Conservation (phyloP, 1,140 invertebrate genomes). For the Cepaea nemoralis region DNA sequence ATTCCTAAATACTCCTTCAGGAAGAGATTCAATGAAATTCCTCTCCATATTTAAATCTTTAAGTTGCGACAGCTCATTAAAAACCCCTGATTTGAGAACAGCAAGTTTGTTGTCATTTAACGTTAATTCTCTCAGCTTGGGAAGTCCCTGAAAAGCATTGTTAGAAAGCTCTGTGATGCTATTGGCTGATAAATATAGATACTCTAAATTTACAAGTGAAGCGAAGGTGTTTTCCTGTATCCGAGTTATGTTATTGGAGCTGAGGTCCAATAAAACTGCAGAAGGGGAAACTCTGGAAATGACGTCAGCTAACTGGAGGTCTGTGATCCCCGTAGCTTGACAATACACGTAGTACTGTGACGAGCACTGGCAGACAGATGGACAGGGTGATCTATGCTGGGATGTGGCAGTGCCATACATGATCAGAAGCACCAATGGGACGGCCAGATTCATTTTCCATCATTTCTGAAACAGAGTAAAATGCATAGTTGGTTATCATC, state of each 20-base stretch:
- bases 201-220: slow-evolving; percentile 42
- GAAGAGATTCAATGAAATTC: slow-evolving; percentile 42
- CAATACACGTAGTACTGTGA: slow-evolving; percentile 52
- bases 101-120: slow-evolving; percentile 42
- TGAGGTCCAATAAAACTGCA: slow-evolving; percentile 48
- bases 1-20: slow-evolving; percentile 40
- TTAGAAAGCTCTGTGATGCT: slow-evolving; percentile 28
- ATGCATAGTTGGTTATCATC: no score
- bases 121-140: slow-evolving; percentile 41
- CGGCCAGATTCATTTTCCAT: slow-evolving; percentile 21
- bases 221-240: slow-evolving; percentile 32
- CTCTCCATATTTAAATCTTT: slow-evolving; percentile 43
- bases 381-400: slow-evolving; percentile 26
- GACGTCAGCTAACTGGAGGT: slow-evolving; percentile 19
- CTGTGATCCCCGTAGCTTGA: slow-evolving; percentile 32
- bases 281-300: slow-evolving; percentile 35
- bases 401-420: neutral
- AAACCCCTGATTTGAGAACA: slow-evolving; percentile 23
- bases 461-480: slow-evolving; percentile 24
- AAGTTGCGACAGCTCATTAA: slow-evolving; percentile 39
- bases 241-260: slow-evolving; percentile 42
- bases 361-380: slow-evolving; percentile 45
- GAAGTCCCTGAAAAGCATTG: slow-evolving; percentile 35
- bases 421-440: neutral
- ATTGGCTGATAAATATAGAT: slow-evolving; percentile 48